Evolutionary conservation across 2,113 vertebrate species (phyloP).

Genomic region (Macrotus californicus): DNA sequence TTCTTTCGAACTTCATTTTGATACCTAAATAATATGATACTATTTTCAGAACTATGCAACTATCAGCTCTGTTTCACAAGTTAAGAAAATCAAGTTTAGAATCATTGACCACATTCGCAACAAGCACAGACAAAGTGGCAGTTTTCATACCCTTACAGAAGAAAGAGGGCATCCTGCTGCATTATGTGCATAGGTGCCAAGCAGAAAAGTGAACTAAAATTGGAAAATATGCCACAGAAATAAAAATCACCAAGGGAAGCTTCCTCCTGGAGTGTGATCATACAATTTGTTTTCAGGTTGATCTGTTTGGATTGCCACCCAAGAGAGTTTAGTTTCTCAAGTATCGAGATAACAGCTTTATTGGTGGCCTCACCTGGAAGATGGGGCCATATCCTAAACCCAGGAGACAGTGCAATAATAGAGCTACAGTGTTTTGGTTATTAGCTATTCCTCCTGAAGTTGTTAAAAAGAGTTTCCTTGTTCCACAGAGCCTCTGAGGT

Average conservation of each 20-base stretch:
- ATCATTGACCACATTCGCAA: neutral
- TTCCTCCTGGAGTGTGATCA: neutral
- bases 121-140: neutral
- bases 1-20: slow-evolving; percentile 17
- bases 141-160: neutral
- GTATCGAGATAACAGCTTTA: neutral
- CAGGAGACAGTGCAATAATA: neutral
- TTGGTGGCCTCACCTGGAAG: neutral
- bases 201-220: neutral
- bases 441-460: neutral
- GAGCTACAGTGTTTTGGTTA: neutral
- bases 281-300: neutral
- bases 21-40: neutral
- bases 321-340: neutral
- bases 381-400: neutral
- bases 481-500: neutral
- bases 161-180: neutral
- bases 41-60: neutral
- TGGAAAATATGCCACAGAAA: neutral
- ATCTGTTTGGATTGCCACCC: neutral
- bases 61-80: neutral
- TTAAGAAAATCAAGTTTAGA: slow-evolving; percentile 9
- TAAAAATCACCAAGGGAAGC: neutral
- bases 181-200: neutral
- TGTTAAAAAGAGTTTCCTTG: neutral